Base-by-base conservation (phyloP, 2,797 vertebrate genomes). In the Hirundo rustica region DNA sequence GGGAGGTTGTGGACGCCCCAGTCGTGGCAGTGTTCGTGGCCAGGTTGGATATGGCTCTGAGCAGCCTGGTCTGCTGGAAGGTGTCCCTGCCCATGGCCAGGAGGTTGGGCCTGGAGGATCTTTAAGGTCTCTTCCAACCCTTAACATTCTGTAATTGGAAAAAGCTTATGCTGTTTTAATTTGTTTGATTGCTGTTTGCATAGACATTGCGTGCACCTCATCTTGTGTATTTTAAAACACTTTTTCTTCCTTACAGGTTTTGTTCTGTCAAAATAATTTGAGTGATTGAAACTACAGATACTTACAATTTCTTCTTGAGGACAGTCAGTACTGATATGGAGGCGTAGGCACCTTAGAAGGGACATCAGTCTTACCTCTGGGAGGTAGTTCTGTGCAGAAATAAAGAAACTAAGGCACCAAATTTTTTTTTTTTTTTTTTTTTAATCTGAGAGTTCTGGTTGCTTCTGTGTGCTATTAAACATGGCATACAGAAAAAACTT, bases 361-460 rank as follows among this genome's bases (percentile, higher is more conserved):
- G 98, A 98, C 99, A 97, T 97, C 96, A 97, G 97, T 86, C 96
- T 94, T 94, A 83, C 93, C 97, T 97, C 97, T 97, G 98, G 99
- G 98, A 98, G 98, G 98, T 98, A 98, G 98, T 98, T 98, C 98
- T 99, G 98, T 98, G 97, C 97, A 97, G 91, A 86, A 93, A 92
- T 90, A 94, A 95, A 95, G 84, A 95, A 96, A 96, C 88, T 84
- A 88, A 96, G 47, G 44, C 82, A 66, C 89, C 30, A 21, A 65
- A 38, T 4, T 22, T 26, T 45, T 57, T 32, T 27, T 22, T 26
- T 45, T 57, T 32, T 27, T n/a, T n/a, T n/a, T 34, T 53, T 58
- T 55, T 42, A 78, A 54, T 60, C 66, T 73, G 54, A 82, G 67
- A 55, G 32, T 94, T 96, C 82, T 94, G 26, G 90, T 95, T 85